Base-by-base conservation (phyloP, 1,140 invertebrate genomes). In the Danaus melanippus region DNA sequence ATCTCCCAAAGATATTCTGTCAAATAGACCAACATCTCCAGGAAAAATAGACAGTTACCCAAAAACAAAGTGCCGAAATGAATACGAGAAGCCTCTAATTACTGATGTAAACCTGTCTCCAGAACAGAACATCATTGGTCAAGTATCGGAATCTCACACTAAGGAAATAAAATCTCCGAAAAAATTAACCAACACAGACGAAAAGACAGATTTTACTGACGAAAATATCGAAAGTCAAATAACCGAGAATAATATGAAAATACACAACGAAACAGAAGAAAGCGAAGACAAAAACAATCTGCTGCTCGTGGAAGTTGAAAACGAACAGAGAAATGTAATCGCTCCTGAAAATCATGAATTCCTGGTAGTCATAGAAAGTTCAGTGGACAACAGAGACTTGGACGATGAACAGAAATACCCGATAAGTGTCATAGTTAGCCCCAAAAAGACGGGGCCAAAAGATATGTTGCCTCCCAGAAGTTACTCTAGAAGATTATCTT, bases 371-470 rank as follows among this genome's bases (percentile, higher is more conserved):
- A 60, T 81, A 1, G 54, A 75, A 50, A 80, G 71, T 48, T 62
- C 71, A 1, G 56, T 67, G 2, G 59, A 69, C 56, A 42, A 63
- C 52, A 46, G 63, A 64, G 10, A 54, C 4, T 39, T 53, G 2
- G 8, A 46, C 1, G 45, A 53, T 17, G 57, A 69, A 2, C 21
- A 32, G 49, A 53, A n/a, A 60, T 67, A 17, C 66, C 67, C 0
- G 45, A 74, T 76, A 55, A 74, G 73, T 10, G 67, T 81, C n/a
- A 32, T 76, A 11, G 61, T 79, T 0, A 79, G 73, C 46, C 77
- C 79, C 9, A 73, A 67, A 61, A 46, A 58, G 1, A 58, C 44
- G 17, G 57, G 58, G 46, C 32, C 10, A 10, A 56, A 42, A 32
- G 52, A 46, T 8, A 53, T 43, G 10, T 51, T 50, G 0, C 12